Percentiles rank a stretch among this genome's conserved stretches.
These are phyloP conservation scores for Globodera rostochiensis DNA, from an alignment of 1,140 invertebrate species.

Conservation along the genomic window DNA sequence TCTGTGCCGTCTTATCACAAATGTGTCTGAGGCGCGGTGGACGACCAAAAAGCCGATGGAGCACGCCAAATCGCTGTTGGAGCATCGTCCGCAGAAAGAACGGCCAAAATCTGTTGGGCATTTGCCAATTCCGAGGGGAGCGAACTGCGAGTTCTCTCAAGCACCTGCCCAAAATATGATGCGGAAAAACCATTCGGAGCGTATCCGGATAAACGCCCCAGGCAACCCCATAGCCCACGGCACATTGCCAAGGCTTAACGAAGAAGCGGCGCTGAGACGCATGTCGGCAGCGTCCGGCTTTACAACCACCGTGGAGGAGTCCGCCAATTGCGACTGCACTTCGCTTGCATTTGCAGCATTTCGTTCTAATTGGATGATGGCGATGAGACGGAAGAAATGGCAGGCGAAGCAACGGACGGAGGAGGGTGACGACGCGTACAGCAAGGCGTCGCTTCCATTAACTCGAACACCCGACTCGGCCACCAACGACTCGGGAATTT, in stretches of 20 bases:
- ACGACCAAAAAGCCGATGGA: slow-evolving; percentile 10
- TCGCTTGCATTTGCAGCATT: slow-evolving; percentile 39
- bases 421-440: slow-evolving; percentile 17
- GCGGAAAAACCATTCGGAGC: neutral
- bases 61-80: neutral
- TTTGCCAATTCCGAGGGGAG: neutral
- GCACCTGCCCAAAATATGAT: neutral
- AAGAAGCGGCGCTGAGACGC: neutral
- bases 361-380: slow-evolving; percentile 13
- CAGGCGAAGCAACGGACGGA: neutral
- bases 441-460: slow-evolving; percentile 2
- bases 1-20: slow-evolving; percentile 27
- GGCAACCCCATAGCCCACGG: neutral
- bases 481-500: slow-evolving; percentile 28
- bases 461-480: slow-evolving; percentile 3
- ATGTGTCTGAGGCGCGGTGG: slow-evolving; percentile 28
- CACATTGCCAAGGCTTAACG: neutral
- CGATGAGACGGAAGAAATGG: slow-evolving; percentile 1
- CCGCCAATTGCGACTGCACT: slow-evolving; percentile 45
- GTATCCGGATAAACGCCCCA: neutral
- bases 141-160: neutral
- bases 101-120: slow-evolving; percentile 9
- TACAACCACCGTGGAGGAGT: slow-evolving; percentile 8
- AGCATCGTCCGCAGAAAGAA: neutral
- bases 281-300: slow-evolving; percentile 5